Conservation (phyloP, 2,797 vertebrate species). For the Capromys pilorides region DNA sequence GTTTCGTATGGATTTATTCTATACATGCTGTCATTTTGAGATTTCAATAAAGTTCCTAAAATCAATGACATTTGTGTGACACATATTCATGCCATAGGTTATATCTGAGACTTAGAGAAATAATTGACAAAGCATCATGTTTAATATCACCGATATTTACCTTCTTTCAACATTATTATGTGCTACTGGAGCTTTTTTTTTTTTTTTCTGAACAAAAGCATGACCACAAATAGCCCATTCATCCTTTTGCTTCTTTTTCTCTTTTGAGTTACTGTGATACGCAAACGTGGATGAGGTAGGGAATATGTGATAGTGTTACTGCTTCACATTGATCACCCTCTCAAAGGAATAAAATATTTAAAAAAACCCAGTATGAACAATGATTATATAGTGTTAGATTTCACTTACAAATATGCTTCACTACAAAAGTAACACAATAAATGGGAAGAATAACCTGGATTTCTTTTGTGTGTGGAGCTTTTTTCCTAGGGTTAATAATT, state of each 20-base stretch:
- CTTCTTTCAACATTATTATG: constrained; percentile 70
- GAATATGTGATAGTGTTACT: constrained; percentile 79
- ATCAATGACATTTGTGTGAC: constrained; percentile 34
- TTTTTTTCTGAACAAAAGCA: constrained; percentile 70
- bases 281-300: constrained; percentile 74
- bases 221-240: neutral
- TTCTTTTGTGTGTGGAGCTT: constrained; percentile 61
- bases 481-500: constrained; percentile 83
- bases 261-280: constrained; percentile 81
- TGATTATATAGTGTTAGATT: constrained; percentile 73
- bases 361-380: constrained; percentile 62
- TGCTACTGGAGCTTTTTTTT: constrained; percentile 53
- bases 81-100: constrained; percentile 50
- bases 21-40: neutral
- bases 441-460: constrained; percentile 74
- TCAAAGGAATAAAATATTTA: neutral
- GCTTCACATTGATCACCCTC: neutral
- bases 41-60: neutral
- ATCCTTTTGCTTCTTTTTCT: neutral
- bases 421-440: constrained; percentile 76
- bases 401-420: constrained; percentile 76
- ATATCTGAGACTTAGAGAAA: constrained; percentile 78
- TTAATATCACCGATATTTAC: constrained; percentile 70
- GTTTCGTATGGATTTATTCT: neutral
- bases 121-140: constrained; percentile 71